Percentiles rank a stretch among this genome's conserved stretches.
Evolutionary conservation across 2,797 vertebrate species (phyloP).

Genomic region (Linurgus olivaceus): DNA sequence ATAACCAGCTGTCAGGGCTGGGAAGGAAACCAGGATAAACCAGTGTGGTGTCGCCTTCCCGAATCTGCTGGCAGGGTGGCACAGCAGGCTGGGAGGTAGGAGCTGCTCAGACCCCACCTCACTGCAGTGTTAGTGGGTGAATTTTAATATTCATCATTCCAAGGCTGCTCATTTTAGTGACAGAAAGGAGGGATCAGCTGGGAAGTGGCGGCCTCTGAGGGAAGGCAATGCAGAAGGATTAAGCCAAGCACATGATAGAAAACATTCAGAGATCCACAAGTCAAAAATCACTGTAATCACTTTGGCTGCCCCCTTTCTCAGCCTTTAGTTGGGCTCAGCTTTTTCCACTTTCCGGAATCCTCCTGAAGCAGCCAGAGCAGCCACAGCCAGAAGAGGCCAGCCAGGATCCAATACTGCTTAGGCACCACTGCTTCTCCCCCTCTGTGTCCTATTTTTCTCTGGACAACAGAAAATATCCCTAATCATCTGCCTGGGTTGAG

Average conservation of each 20-base stretch:
- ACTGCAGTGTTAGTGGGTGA: not conserved
- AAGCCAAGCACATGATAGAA: not conserved
- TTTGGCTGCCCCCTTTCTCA: not conserved
- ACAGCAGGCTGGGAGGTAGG: constrained; percentile 21
- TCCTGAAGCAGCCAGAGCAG: not conserved
- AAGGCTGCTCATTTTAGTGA: not conserved
- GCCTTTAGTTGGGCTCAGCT: not conserved
- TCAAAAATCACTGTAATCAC: not conserved
- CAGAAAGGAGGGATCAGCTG: not conserved
- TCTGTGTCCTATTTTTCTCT: not conserved
- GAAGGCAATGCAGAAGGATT: not conserved
- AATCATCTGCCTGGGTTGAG: accelerated
- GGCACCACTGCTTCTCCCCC: not conserved
- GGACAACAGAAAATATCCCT: not conserved
- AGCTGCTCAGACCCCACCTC: not conserved
- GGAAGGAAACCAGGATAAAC: constrained; percentile 42
- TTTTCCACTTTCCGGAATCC: not conserved
- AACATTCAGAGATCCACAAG: not conserved
- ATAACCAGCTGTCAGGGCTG: constrained; percentile 17
- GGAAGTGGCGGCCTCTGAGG: not conserved
- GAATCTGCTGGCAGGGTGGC: not conserved
- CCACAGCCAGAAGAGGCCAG: accelerated
- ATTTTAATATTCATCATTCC: not conserved
- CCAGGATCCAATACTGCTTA: not conserved
- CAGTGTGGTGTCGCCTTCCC: not conserved